Evolutionary conservation across 1,140 invertebrate species (phyloP).

Genomic region (Antheraea mylitta): DNA sequence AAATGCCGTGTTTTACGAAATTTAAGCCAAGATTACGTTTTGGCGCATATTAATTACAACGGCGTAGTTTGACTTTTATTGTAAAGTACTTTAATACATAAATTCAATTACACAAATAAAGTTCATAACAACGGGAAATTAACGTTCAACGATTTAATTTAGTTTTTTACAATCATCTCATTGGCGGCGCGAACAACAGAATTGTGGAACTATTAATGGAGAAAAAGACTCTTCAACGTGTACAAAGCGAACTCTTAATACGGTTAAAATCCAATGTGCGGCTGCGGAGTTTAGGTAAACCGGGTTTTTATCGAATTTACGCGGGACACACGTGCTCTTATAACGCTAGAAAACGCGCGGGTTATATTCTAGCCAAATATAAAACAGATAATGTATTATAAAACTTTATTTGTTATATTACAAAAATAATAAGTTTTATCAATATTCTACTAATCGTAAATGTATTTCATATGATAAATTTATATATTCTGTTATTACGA

Average conservation of each 20-base stretch:
- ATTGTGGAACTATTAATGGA: neutral
- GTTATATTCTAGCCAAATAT: neutral
- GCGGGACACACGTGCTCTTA: neutral
- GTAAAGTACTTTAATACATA: neutral
- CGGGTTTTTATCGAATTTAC: constrained; percentile 4
- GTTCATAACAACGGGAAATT: neutral
- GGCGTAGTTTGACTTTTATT: too few species aligned
- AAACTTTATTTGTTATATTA: too few species aligned
- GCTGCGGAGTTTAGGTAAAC: neutral
- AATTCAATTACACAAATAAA: neutral
- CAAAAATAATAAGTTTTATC: too few species aligned
- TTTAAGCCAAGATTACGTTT: too few species aligned
- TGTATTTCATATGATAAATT: too few species aligned
- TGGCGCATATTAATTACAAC: too few species aligned
- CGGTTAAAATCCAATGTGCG: neutral
- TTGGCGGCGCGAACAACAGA: neutral
- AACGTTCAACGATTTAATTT: neutral
- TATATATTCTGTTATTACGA: too few species aligned
- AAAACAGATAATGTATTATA: too few species aligned
- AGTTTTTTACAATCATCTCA: neutral
- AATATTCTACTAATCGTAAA: too few species aligned
- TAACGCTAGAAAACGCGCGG: neutral
- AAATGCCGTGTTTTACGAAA: too few species aligned
- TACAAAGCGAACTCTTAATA: constrained; percentile 4
- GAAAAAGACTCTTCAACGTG: neutral